Evolutionary conservation across 2,888 invertebrate species (phyloP), one percentile per base, ranked within the genome.

Genomic region (Pandemis cinnamomeana): DNA sequence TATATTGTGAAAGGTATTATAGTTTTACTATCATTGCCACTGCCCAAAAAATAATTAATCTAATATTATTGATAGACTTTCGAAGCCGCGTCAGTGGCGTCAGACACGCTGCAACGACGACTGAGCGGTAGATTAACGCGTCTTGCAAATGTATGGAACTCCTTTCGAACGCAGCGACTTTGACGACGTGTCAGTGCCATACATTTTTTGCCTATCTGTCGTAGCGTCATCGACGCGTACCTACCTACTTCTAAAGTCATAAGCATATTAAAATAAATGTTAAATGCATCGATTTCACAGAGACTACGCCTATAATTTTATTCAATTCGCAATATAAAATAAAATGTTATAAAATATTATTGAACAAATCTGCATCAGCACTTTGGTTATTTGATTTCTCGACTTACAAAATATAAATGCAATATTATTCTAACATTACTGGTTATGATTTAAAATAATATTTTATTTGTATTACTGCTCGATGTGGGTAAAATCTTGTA

Each of bases 1-100:
- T 64, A 41, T 73, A 73, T 73, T 66, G 66, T 70, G 58, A 60
- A 27, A 67, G 10, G 15, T 70, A 66, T 5, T 63, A 53, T 69
- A 71, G 51, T 41, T 58, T 41, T 41, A 58, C 13, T 41, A 62
- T 70, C n/a, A 70, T 42, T 71, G 15, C 60, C 20, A 69, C 58
- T 51, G 58, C 20, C 55, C 7, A 15, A 7, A 58, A 53, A n/a
- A 53, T 20, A 41, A 67, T 4, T 27, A 58, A 27, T 55, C 20
- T n/a, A 15, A 20, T 20, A 20, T 20, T 20, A 20, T 20, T 20
- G 20, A n/a, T 11, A 53, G 53, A 53, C 53, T 46, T 46, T 11
- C 44, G 44, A 44, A 7, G 6, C 8, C 7, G 44, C 44, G 7
- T 44, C 27, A 36, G 44, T 7, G 44, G 44, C 46, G 46, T 36